Conservation (phyloP, 2,113 vertebrate genomes). For the Crotalus horridus region DNA sequence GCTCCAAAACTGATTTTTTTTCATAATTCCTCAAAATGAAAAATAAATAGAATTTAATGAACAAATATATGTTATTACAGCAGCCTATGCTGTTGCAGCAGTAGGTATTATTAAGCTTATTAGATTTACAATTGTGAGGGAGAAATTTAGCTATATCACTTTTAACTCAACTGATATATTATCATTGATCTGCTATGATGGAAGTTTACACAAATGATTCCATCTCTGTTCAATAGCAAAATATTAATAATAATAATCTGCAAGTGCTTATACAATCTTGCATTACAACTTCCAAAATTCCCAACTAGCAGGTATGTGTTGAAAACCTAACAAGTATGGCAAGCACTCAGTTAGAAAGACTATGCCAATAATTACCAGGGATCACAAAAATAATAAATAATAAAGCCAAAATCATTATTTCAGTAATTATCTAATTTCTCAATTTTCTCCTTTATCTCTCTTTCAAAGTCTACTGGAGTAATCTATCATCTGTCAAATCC, state of each 20-base stretch:
- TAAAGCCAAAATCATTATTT: not conserved
- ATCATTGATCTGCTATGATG: not conserved
- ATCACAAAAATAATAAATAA: not conserved
- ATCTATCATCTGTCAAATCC: conserved; percentile 33
- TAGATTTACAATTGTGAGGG: not conserved
- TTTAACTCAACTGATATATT: not conserved
- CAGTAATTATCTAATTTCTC: not conserved
- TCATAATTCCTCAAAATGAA: not conserved
- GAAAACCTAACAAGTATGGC: not conserved
- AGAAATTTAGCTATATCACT: not conserved
- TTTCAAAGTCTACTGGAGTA: conserved; percentile 38
- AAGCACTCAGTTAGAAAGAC: not conserved
- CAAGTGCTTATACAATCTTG: not conserved
- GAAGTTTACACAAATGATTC: not conserved
- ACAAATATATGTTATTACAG: conserved; percentile 3
- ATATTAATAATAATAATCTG: too few relatives aligned
- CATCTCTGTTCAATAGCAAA: not conserved
- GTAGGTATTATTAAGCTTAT: conserved; percentile 1
- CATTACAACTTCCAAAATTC: not conserved
- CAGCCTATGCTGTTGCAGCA: not conserved
- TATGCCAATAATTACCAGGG: not conserved
- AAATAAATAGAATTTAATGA: conserved; percentile 1
- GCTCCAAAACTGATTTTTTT: not conserved
- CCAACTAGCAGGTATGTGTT: not conserved
- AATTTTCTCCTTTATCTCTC: conserved; percentile 12